Base-by-base conservation (phyloP, 1,140 invertebrate species). In the Cylas formicarius region DNA sequence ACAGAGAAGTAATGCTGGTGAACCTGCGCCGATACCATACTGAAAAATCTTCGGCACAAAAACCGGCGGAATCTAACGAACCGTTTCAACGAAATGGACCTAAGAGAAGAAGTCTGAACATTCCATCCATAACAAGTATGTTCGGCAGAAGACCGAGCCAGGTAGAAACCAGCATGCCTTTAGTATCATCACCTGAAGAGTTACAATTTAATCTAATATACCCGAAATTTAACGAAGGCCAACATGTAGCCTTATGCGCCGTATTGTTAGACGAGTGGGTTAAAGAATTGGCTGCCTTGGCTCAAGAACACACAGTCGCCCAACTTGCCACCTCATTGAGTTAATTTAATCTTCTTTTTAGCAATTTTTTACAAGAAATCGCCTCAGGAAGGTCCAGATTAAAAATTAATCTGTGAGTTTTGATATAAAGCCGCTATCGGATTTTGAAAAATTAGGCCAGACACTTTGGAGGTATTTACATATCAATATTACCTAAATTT, bases 191-290 rank as follows among this genome's bases (percentile, higher is more conserved):
- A 21, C 17, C 33, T 16, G 57, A 62, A 35, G 58, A 58, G 20
- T 22, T 48, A 14, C 47, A 52, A 11, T 52, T 50, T 35, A 49
- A 53, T 38, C 31, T 44, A 10, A 35, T 60, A 19, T 61, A 62
- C 47, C 58, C 60, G 28, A 61, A 62, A 42, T 63, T 64, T 34
- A 62, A 54, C 26, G 61, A 65, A 47, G 52, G 52, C 9, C 60
- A 66, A 50, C 56, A 87, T 65, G 75, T 85, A 35, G 80, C 86
- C 2, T 68, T 86, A 41, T 87, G 88, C 67, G 88, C 88, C n/a
- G 80, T 96, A 3, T 67, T 96, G 35, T 68, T 96, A 33, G 86
- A 91, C 56, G 91, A 96, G 65, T 95, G 92, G 85, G 68, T 93
- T 0, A 91, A 93, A 67, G 91, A 96, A 70, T 68, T 96, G 27